A percentile compares a stretch with the other conserved stretches of the same genome.
phyloP scores from a whole-genome alignment of 2,888 invertebrate species.

The Flabesymbios commensalis region DNA sequence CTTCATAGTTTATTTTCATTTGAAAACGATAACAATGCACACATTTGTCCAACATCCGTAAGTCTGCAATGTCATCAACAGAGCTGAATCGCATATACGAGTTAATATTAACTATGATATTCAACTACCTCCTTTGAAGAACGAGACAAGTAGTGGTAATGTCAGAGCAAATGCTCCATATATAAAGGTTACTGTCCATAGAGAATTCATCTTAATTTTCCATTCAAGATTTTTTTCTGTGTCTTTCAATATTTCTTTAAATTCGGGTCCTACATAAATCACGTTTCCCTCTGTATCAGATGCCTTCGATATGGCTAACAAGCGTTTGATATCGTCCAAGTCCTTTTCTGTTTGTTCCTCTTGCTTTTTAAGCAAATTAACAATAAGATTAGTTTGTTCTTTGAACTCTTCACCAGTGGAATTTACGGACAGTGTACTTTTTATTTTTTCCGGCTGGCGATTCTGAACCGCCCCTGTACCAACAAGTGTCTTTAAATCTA shows the following conservation, averaged over 20 bases:
- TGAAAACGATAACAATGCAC: too few species aligned
- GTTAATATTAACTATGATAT: neutral
- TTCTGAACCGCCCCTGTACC: neutral
- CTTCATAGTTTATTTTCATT: too few species aligned
- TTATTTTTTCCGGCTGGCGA: neutral
- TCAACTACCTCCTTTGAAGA: slow-evolving; percentile 17
- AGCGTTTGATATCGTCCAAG: slow-evolving; percentile 46
- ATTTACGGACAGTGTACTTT: neutral
- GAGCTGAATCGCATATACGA: too few species aligned
- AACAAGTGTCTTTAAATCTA: slow-evolving; percentile 25
- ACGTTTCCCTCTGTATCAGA: slow-evolving; percentile 31
- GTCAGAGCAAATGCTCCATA: slow-evolving; percentile 54
- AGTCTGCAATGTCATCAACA: too few species aligned
- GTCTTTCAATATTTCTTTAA: slow-evolving; percentile 48
- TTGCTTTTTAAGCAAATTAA: slow-evolving; percentile 38
- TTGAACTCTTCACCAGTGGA: slow-evolving; percentile 11
- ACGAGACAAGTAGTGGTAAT: slow-evolving; percentile 38
- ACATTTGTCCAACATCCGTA: too few species aligned
- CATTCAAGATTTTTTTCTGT: slow-evolving; percentile 54
- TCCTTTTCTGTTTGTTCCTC: slow-evolving; percentile 43
- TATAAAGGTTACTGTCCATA: slow-evolving; percentile 51
- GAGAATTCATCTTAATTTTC: slow-evolving; percentile 53
- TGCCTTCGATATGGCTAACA: slow-evolving; percentile 34
- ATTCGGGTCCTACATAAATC: slow-evolving; percentile 54
- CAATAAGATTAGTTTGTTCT: slow-evolving; percentile 22